Percentiles rank a stretch among this genome's conserved stretches.
Conservation (phyloP, 1,140 invertebrate species). For the Drosophila sproati region DNA sequence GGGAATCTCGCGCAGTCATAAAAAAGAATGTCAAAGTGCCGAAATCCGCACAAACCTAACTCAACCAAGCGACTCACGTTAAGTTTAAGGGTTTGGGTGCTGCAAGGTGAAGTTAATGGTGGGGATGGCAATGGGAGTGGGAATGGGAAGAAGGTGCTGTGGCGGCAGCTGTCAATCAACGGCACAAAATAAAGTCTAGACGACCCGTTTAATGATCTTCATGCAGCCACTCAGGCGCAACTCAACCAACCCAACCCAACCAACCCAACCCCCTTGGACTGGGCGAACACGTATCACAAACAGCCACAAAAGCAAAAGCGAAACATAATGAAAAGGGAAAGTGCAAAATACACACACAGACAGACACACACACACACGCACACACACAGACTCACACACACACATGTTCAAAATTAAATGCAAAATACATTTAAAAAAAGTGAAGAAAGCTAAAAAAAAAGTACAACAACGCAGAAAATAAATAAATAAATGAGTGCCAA, state of each 20-base stretch:
- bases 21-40: slow-evolving; percentile 45
- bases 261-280: slow-evolving; percentile 5
- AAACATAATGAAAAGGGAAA: slow-evolving; percentile 56
- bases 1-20: slow-evolving; percentile 22
- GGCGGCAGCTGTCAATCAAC: slow-evolving; percentile 43
- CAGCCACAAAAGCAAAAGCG: slow-evolving; percentile 13
- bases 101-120: neutral
- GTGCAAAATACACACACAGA: slow-evolving; percentile 44
- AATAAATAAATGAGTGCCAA: slow-evolving; percentile 60
- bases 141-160: neutral
- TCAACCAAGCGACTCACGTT: too few relatives aligned
- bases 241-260: neutral
- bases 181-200: slow-evolving; percentile 45
- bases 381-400: slow-evolving; percentile 3
- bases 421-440: slow-evolving; percentile 50
- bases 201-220: slow-evolving; percentile 51
- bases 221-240: slow-evolving; percentile 10
- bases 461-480: slow-evolving; percentile 4
- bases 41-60: slow-evolving; percentile 13
- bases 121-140: too few relatives aligned
- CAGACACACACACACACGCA: slow-evolving; percentile 14
- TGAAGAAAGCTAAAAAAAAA: neutral
- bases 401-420: slow-evolving; percentile 52
- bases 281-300: slow-evolving; percentile 19
- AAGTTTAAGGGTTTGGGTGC: too few relatives aligned